These are phyloP conservation scores for Puffinus mauretanicus DNA, from an alignment of 2,113 vertebrate genomes.

Conservation along the genomic window DNA sequence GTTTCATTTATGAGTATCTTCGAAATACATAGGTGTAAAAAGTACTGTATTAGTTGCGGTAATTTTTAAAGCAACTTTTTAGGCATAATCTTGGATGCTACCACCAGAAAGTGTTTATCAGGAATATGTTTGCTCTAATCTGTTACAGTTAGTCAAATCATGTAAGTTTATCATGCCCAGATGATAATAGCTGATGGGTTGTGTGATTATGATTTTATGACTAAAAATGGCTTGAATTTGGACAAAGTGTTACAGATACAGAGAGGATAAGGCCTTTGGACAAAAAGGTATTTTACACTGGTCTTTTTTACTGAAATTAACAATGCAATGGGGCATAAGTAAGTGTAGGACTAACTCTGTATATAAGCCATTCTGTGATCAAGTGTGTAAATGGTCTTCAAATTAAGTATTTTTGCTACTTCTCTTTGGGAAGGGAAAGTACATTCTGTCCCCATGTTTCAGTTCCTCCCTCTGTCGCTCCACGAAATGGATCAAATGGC, in stretches of 20 bases:
- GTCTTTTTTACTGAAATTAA: not conserved
- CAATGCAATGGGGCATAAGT: not conserved
- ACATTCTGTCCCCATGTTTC: not conserved
- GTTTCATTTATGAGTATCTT: not conserved
- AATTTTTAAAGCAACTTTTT: not conserved
- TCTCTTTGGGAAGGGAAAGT: not conserved
- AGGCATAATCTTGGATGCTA: not conserved
- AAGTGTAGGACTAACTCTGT: not conserved
- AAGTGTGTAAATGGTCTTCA: not conserved
- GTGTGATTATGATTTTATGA: not conserved
- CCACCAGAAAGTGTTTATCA: not conserved
- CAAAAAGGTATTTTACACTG: not conserved
- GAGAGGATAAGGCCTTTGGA: not conserved
- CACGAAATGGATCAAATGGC: not conserved
- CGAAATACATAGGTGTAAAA: not conserved
- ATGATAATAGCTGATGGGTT: not conserved
- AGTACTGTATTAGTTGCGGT: not conserved
- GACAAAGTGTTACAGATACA: not conserved
- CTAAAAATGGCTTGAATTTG: not conserved
- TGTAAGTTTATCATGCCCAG: not conserved
- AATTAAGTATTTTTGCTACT: not conserved
- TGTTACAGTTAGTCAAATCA: not conserved
- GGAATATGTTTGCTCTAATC: not conserved
- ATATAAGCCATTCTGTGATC: not conserved
- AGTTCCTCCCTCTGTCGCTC: not conserved